phyloP scores from a whole-genome alignment of 2,113 vertebrate genomes.

The Oreamnos americanus region DNA sequence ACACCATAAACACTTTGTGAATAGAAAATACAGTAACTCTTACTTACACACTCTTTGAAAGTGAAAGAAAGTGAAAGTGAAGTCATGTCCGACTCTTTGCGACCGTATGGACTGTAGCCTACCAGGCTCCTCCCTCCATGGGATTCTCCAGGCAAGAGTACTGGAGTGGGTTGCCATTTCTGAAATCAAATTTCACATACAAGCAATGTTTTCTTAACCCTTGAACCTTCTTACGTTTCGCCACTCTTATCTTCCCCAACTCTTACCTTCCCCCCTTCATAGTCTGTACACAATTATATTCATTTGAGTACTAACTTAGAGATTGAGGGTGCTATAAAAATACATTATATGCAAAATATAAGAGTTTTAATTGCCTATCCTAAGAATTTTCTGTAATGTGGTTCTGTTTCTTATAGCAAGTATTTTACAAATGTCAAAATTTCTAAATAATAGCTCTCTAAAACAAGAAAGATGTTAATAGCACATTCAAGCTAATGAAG shows the following conservation, averaged over 20 bases:
- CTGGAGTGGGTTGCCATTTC: no score
- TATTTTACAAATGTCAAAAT: slow-evolving; percentile 5
- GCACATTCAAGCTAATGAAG: background rate
- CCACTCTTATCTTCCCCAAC: background rate
- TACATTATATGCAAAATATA: background rate
- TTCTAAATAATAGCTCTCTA: background rate
- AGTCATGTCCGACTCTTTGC: no score
- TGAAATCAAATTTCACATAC: background rate
- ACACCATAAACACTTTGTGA: background rate
- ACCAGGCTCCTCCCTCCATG: no score
- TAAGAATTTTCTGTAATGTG: background rate
- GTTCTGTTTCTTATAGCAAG: background rate
- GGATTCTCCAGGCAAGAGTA: no score
- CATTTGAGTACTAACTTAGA: background rate
- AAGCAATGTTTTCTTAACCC: background rate
- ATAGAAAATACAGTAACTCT: background rate
- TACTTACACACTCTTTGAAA: background rate
- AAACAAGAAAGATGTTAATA: background rate
- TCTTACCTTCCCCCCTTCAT: background rate
- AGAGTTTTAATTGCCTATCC: background rate
- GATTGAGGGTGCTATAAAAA: background rate
- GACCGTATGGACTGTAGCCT: no score
- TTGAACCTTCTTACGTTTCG: background rate
- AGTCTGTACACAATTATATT: background rate
- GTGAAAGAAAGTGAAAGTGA: no score